phyloP scores from a whole-genome alignment of 2,113 vertebrate species.

The rat (Rattus norvegicus) region DNA sequence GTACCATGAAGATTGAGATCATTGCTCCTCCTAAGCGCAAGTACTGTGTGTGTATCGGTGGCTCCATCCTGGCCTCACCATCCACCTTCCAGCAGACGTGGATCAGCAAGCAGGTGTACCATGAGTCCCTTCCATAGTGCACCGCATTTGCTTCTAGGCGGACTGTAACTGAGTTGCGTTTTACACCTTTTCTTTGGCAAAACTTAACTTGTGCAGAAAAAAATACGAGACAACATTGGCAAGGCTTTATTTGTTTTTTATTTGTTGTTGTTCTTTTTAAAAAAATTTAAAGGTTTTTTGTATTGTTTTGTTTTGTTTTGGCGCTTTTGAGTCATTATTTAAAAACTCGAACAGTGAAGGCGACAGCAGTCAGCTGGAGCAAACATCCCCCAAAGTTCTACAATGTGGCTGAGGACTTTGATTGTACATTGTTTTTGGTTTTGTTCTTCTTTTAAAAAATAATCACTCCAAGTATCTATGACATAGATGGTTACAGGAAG shows the following conservation, averaged over 20 bases:
- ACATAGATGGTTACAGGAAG: conserved; percentile 95
- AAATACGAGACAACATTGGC: conserved; percentile 92
- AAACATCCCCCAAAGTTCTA: too few relatives aligned
- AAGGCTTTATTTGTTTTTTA: conserved; percentile 91
- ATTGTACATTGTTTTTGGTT: conserved; percentile 90
- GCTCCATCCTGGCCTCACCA: conserved; percentile 99
- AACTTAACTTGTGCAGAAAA: conserved; percentile 93
- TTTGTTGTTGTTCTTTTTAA: conserved; percentile 74
- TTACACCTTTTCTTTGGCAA: conserved; percentile 73
- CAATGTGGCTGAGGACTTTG: conserved; percentile 90
- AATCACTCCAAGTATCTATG: conserved; percentile 96
- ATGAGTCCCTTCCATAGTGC: conserved; percentile 99
- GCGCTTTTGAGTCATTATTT: too few relatives aligned
- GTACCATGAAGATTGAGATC: conserved; percentile 99
- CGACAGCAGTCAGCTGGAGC: too few relatives aligned
- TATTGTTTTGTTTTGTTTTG: too few relatives aligned
- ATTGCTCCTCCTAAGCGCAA: conserved; percentile 80
- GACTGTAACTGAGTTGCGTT: conserved; percentile 89
- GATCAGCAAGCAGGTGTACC: conserved; percentile 99
- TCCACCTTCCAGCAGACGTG: conserved; percentile 99
- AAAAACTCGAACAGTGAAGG: too few relatives aligned
- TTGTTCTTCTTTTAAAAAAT: conserved; percentile 84
- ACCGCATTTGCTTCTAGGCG: conserved; percentile 99
- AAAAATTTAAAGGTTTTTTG: too few relatives aligned
- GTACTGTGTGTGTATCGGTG: conserved; percentile 85